Evolutionary conservation across 2,797 vertebrate genomes (phyloP), one percentile per base, ranked within the genome.

Genomic region (Tinamus major): DNA sequence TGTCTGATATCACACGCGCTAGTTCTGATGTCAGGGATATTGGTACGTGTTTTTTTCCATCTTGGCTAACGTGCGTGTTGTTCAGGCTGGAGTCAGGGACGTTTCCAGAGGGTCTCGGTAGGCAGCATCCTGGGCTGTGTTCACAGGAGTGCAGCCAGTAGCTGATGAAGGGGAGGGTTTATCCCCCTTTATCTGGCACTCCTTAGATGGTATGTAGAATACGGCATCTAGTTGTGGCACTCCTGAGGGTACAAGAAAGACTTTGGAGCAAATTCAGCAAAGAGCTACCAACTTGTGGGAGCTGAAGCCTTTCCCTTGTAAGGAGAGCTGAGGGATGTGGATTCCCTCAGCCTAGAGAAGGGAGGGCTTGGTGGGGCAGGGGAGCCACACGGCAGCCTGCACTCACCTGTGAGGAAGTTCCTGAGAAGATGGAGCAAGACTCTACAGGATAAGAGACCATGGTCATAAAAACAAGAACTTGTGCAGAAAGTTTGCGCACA

Each of bases 151-250:
- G 7, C 19, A 20, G 31, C 10, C 31, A 33, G 55, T 20, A 58
- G 31, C 55, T 3, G 27, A 13, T 33, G 18, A 33, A 33, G n/a
- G 19, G 56, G 33, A 58, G 31, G 19, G 56, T 7, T 33, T 33
- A 13, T 33, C 56, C n/a, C 11, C 9, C 59, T 46, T 62, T 29
- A 18, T 21, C 46, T 51, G 5, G 4, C 35, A 13, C 12, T n/a
- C 53, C 9, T 61, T 39, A 74, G n/a, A 56, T 39, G 61, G 16
- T 19, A 26, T 24, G 23, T 62, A 79, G 26, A 82, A 53, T 14
- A 74, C 14, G 15, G 44, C 0, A 0, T 15, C 17, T 35, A 41
- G 8, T 64, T 77, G 29, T 61, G 42, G 29, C 29, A 37, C 13
- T 35, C 33, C 21, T 24, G 13, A 23, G 21, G 48, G 9, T 61